Evolutionary conservation across 2,888 invertebrate species (phyloP), one percentile per base, ranked within the genome.

Genomic region (Disparrhopalites patrizii): DNA sequence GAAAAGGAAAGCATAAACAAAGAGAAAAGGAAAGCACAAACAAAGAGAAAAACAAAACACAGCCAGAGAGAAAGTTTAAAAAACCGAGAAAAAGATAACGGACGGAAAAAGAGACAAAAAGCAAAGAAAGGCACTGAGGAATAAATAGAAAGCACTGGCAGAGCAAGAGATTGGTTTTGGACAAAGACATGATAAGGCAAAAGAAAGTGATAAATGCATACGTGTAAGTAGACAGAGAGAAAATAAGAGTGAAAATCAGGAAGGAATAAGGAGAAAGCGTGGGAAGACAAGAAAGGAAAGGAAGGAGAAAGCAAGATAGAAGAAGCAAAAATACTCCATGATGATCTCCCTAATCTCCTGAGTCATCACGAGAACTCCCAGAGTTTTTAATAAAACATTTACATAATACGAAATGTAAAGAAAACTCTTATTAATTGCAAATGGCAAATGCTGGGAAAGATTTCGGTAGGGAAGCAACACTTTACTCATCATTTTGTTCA

Each of bases 61-160:
- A 64, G 1, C 10, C 25, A 27, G 25, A 18, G 60, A 61, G 38
- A 61, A 57, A 40, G n/a, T n/a, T 10, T 20, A 8, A 8, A 52
- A 50, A 28, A 25, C 40, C 56, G 0, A 58, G 20, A 36, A 40
- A 10, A 40, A 20, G 40, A 40, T 40, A 13, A 40, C n/a, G 13
- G n/a, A 3, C 4, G 13, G 20, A 8, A 40, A 20, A 40, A n/a
- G n/a, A n/a, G n/a, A n/a, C n/a, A n/a, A n/a, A n/a, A n/a, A n/a
- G n/a, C n/a, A n/a, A n/a, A n/a, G n/a, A 40, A 40, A 40, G 40
- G 20, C 40, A 40, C 40, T 4, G 30, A 54, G 40, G 23, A 15
- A 28, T 15, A 18, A 10, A 50, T 10, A 63, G 62, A 62, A 52
- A 52, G 23, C 27, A n/a, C n/a, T n/a, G n/a, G n/a, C n/a, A n/a